phyloP scores from a whole-genome alignment of 2,888 invertebrate species.

The Dryadula phaetusa region DNA sequence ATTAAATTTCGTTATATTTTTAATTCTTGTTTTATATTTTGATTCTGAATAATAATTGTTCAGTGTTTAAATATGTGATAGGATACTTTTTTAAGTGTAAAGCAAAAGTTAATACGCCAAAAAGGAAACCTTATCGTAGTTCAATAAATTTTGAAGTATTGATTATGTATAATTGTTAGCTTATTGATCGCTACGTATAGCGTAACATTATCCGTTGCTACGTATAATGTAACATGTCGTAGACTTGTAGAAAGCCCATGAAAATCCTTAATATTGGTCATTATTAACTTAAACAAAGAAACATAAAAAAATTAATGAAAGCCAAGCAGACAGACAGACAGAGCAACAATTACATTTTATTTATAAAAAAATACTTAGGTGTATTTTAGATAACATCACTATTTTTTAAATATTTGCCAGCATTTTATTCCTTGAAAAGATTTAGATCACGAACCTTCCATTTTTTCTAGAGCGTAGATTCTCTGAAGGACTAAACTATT shows the following conservation, averaged over 20 bases:
- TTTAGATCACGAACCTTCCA: neutral
- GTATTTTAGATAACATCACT: neutral
- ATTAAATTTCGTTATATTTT: no score
- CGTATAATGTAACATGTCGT: conserved; percentile 22
- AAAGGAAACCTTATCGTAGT: neutral
- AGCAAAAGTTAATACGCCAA: neutral
- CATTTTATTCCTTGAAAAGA: neutral
- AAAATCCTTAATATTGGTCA: neutral
- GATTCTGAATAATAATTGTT: neutral
- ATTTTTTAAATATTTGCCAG: neutral
- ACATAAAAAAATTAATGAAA: neutral
- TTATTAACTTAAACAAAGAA: neutral
- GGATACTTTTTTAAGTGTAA: neutral
- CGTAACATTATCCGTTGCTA: conserved; percentile 19
- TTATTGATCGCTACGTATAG: conserved; percentile 27
- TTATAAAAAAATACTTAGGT: neutral
- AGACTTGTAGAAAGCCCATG: conserved; percentile 6
- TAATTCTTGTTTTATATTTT: no score
- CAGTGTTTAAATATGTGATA: neutral
- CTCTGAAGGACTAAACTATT: conserved; percentile 13
- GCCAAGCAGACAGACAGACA: no score
- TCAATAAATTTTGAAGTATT: conserved; percentile 23
- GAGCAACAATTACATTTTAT: neutral
- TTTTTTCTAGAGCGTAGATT: conserved; percentile 11
- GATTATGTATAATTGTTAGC: conserved; percentile 31